A percentile compares a stretch with the other conserved stretches of the same genome.
Conservation (phyloP, 2,888 invertebrate species). For the Ptilodon capucinus region DNA sequence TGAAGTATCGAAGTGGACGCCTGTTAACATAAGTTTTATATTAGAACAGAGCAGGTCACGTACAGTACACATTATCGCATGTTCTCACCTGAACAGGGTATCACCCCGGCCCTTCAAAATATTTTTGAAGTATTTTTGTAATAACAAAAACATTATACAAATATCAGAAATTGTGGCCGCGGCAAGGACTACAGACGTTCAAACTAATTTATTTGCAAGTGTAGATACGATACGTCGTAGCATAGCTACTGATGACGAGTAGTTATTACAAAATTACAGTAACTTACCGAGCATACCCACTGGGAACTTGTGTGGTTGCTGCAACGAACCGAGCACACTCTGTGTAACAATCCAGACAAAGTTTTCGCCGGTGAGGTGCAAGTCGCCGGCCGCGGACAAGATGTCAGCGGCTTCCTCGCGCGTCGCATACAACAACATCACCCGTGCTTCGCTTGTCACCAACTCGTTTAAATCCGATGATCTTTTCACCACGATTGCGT, state of each 20-base stretch:
- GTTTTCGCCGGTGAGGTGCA: conserved; percentile 93
- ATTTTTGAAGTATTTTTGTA: too few species aligned
- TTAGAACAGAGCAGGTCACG: background rate
- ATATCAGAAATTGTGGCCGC: too few species aligned
- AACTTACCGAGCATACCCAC: conserved; percentile 95
- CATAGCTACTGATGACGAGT: too few species aligned
- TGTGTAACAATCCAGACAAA: conserved; percentile 99
- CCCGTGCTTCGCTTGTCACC: conserved; percentile 94
- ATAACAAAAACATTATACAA: too few species aligned
- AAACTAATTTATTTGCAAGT: too few species aligned
- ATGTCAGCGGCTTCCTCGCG: conserved; percentile 93
- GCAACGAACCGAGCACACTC: conserved; percentile 93
- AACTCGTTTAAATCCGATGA: conserved; percentile 90
- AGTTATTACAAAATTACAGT: too few species aligned
- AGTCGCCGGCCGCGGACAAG: conserved; percentile 87
- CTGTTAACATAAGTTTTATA: conserved; percentile 59
- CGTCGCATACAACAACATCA: conserved; percentile 95
- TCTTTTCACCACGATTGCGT: conserved; percentile 90
- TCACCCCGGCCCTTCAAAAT: too few species aligned
- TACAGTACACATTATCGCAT: too few species aligned
- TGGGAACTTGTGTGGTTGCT: conserved; percentile 88
- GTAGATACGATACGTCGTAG: too few species aligned
- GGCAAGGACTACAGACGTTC: too few species aligned
- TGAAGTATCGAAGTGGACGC: conserved; percentile 96
- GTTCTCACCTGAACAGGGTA: too few species aligned